Percentiles rank a stretch among this genome's conserved stretches.
Conservation (phyloP, 2,888 invertebrate species). For the Cetonia aurata region DNA sequence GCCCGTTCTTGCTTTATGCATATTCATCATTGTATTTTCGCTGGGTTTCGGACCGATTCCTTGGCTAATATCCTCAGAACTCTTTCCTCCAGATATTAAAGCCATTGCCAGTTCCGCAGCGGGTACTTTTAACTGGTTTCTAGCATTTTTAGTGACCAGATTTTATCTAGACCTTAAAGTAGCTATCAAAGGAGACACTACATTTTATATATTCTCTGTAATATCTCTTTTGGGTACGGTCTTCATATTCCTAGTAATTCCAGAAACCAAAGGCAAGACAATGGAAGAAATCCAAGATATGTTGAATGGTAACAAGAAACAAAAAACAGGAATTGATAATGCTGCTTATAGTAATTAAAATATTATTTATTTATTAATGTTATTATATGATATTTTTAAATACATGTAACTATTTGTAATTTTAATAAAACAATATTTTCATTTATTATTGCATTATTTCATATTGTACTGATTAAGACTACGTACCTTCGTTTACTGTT, state of each 20-base stretch:
- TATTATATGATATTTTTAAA: conserved; percentile 17
- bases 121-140: conserved; percentile 85
- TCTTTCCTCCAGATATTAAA: conserved; percentile 85
- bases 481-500: no score
- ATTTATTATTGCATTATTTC: no score
- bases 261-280: conserved; percentile 79
- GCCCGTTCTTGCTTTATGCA: conserved; percentile 79
- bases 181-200: conserved; percentile 72
- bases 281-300: conserved; percentile 75
- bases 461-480: no score
- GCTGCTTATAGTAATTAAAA: conserved; percentile 19
- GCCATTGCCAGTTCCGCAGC: conserved; percentile 82
- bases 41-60: conserved; percentile 90
- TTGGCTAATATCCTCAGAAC: conserved; percentile 87
- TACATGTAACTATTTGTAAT: conserved; percentile 23
- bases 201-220: conserved; percentile 82
- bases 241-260: conserved; percentile 77
- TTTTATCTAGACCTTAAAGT: conserved; percentile 74
- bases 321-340: conserved; percentile 45
- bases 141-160: conserved; percentile 85
- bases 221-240: conserved; percentile 75
- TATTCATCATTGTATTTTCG: conserved; percentile 86
- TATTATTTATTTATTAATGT: conserved; percentile 21
- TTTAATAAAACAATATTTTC: conserved; percentile 14
- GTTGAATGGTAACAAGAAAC: conserved; percentile 61